Evolutionary conservation across 1,140 invertebrate genomes (phyloP).

Genomic region (Dendroctonus valens): DNA sequence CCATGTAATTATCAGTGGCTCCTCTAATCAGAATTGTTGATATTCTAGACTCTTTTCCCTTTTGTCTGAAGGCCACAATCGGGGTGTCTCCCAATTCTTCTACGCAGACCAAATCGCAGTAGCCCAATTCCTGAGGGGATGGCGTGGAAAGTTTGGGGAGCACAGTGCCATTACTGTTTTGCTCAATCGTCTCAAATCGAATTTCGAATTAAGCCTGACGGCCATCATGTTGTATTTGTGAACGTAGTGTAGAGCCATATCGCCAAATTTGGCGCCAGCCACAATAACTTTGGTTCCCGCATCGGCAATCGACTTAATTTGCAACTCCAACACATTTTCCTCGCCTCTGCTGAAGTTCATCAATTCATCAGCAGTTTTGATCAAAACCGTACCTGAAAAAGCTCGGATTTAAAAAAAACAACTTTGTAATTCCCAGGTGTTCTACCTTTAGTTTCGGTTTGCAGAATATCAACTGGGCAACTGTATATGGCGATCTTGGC

Average conservation of each 20-base stretch:
- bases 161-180: constrained; percentile 69
- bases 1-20: constrained; percentile 97
- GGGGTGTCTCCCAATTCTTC: constrained; percentile 96
- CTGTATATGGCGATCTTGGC: constrained; percentile 93
- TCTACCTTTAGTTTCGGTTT: constrained; percentile 97
- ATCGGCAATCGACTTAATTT: constrained; percentile 93
- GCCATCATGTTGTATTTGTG: constrained; percentile 99
- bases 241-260: constrained; percentile 95
- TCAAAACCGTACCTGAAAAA: constrained; percentile 84
- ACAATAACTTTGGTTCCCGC: constrained; percentile 90
- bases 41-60: constrained; percentile 78
- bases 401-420: background rate
- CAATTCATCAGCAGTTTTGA: constrained; percentile 94
- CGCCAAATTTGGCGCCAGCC: constrained; percentile 96
- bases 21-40: constrained; percentile 94
- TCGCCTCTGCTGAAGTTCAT: constrained; percentile 93
- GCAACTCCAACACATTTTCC: constrained; percentile 86
- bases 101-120: constrained; percentile 87
- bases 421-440: background rate
- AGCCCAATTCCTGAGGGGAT: constrained; percentile 87
- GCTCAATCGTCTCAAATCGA: constrained; percentile 91
- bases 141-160: constrained; percentile 70
- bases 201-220: constrained; percentile 93
- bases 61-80: constrained; percentile 87
- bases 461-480: constrained; percentile 91